Percentiles rank a stretch among this genome's conserved stretches.
phyloP scores from a whole-genome alignment of 2,797 vertebrate species.

The Phrynocephalus forsythii region DNA sequence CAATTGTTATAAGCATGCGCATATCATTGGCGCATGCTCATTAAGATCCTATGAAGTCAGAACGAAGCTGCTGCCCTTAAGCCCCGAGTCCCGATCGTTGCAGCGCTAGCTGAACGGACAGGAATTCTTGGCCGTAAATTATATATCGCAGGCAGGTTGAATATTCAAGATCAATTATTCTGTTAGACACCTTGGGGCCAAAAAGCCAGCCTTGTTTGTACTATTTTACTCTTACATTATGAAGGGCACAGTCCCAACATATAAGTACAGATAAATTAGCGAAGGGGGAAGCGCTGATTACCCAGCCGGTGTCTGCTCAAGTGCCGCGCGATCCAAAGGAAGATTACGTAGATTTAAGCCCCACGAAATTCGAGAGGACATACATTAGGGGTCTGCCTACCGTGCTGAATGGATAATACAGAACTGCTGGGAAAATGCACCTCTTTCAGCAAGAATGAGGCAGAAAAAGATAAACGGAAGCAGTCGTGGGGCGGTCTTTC shows the following conservation, averaged over 20 bases:
- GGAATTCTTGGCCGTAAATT: background rate
- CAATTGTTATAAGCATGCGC: slow-evolving; percentile 14
- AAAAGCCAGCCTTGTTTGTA: background rate
- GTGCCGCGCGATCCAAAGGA: too few species aligned
- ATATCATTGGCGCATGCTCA: slow-evolving; percentile 12
- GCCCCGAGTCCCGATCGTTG: background rate
- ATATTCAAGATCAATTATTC: background rate
- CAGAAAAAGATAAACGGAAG: background rate
- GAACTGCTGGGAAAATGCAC: too few species aligned
- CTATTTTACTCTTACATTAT: background rate
- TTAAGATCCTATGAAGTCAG: background rate
- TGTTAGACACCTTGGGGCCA: background rate
- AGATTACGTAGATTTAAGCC: background rate
- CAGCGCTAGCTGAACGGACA: background rate
- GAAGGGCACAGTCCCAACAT: background rate
- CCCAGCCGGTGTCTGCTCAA: background rate
- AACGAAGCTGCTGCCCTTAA: background rate
- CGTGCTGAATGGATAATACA: background rate
- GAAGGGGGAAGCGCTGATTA: too few species aligned
- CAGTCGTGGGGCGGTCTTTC: too few species aligned
- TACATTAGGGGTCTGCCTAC: background rate
- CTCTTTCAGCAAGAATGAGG: too few species aligned
- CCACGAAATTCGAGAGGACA: background rate
- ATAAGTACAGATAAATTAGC: too few species aligned
- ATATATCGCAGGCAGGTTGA: background rate